Evolutionary conservation across 2,797 vertebrate genomes (phyloP).

Genomic region (Darevskia mixta): DNA sequence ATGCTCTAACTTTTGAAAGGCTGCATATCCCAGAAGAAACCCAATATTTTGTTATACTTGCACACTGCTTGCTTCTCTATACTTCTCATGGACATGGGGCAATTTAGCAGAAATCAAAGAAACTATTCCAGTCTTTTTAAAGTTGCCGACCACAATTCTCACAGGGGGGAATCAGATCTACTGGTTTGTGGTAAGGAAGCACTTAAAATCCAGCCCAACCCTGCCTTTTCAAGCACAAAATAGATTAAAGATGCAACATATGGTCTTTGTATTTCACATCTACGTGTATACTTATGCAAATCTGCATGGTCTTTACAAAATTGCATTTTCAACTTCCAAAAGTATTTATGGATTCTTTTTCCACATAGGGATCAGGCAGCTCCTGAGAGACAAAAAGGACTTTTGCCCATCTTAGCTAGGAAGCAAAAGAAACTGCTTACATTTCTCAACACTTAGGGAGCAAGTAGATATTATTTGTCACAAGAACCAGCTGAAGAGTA

Average conservation of each 20-base stretch:
- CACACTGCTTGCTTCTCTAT: neutral
- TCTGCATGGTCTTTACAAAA: neutral
- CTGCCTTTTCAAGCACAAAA: constrained; percentile 13
- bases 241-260: neutral
- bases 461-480: neutral
- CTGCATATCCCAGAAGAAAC: neutral
- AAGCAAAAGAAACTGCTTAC: neutral
- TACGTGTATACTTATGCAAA: neutral
- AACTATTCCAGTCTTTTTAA: neutral
- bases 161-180: neutral
- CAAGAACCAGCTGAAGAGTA: neutral
- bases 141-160: constrained; percentile 9
- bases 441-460: neutral
- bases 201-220: neutral
- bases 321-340: constrained; percentile 14
- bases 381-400: neutral
- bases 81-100: neutral
- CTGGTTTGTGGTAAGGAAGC: neutral
- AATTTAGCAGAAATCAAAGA: neutral
- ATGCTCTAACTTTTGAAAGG: neutral
- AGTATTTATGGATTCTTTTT: constrained; percentile 12
- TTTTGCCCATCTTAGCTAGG: neutral
- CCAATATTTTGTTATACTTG: neutral
- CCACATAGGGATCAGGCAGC: neutral
- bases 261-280: neutral